A percentile compares a stretch with the other conserved stretches of the same genome.
Conservation (phyloP, 2,888 invertebrate genomes). For the Scaptomyza parva region DNA sequence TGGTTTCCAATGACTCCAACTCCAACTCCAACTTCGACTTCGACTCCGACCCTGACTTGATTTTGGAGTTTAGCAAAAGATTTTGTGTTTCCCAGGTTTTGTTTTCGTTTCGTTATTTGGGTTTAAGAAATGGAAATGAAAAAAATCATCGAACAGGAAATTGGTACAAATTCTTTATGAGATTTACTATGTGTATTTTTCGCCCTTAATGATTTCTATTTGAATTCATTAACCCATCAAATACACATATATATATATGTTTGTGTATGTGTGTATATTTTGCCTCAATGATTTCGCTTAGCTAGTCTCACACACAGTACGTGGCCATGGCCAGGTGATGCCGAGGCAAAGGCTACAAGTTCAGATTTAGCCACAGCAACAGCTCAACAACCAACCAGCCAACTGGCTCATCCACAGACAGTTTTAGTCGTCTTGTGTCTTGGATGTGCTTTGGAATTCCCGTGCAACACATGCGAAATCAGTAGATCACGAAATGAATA, state of each 20-base stretch:
- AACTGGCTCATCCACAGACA: conserved; percentile 17
- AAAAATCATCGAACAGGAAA: conserved; percentile 81
- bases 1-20: conserved; percentile 19
- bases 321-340: conserved; percentile 61
- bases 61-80: conserved; percentile 46
- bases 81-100: conserved; percentile 66
- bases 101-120: conserved; percentile 35
- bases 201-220: conserved; percentile 76
- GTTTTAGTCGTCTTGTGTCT: conserved; percentile 24
- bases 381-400: neutral
- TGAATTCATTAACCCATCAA: conserved; percentile 61
- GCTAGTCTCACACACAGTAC: conserved; percentile 56
- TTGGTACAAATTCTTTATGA: conserved; percentile 79
- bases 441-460: conserved; percentile 69
- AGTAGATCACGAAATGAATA: conserved; percentile 79
- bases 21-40: too few species aligned
- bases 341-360: conserved; percentile 66
- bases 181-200: conserved; percentile 78
- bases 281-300: conserved; percentile 29
- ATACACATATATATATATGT: conserved; percentile 8
- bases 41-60: conserved; percentile 14
- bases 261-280: conserved; percentile 38
- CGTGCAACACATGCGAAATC: conserved; percentile 80
- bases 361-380: conserved; percentile 44
- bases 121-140: too few species aligned